A percentile compares a stretch with the other conserved stretches of the same genome.
phyloP scores from a whole-genome alignment of 1,140 invertebrate genomes.

The Globodera ellingtonae region DNA sequence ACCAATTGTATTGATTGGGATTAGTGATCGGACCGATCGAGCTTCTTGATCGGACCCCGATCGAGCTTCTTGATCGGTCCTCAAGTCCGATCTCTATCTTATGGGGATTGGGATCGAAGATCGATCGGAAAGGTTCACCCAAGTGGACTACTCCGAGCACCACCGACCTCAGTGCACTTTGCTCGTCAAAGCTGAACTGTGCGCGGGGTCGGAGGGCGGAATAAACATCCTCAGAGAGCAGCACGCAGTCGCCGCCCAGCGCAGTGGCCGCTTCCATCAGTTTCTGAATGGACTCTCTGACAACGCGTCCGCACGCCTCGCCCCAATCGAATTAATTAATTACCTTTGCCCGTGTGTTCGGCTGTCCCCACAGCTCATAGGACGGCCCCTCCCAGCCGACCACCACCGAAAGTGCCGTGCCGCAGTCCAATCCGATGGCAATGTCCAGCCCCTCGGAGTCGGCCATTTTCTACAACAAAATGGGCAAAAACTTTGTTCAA shows the following conservation, averaged over 20 bases:
- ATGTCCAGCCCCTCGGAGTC: slow-evolving; percentile 53
- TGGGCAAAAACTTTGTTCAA: no score
- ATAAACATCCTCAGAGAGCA: slow-evolving; percentile 63
- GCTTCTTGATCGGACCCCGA: no score
- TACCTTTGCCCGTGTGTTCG: slow-evolving; percentile 42
- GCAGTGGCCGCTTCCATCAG: slow-evolving; percentile 51
- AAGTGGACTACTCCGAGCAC: no score
- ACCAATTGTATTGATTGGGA: background rate
- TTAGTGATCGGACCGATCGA: background rate
- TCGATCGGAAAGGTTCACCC: no score
- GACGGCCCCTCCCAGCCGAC: slow-evolving; percentile 55
- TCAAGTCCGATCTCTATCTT: no score
- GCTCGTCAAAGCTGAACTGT: slow-evolving; percentile 55
- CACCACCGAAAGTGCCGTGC: slow-evolving; percentile 58
- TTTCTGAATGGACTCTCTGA: background rate
- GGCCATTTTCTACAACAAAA: slow-evolving; percentile 39
- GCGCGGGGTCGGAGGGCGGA: slow-evolving; percentile 59
- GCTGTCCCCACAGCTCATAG: slow-evolving; percentile 59
- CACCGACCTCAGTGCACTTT: slow-evolving; percentile 36
- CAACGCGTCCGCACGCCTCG: background rate
- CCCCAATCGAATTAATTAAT: no score
- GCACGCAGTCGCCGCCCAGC: slow-evolving; percentile 35
- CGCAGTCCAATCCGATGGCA: slow-evolving; percentile 58
- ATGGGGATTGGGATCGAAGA: no score
- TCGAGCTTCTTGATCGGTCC: no score